phyloP scores from a whole-genome alignment of 2,888 invertebrate species.

The Brenthis ino region DNA sequence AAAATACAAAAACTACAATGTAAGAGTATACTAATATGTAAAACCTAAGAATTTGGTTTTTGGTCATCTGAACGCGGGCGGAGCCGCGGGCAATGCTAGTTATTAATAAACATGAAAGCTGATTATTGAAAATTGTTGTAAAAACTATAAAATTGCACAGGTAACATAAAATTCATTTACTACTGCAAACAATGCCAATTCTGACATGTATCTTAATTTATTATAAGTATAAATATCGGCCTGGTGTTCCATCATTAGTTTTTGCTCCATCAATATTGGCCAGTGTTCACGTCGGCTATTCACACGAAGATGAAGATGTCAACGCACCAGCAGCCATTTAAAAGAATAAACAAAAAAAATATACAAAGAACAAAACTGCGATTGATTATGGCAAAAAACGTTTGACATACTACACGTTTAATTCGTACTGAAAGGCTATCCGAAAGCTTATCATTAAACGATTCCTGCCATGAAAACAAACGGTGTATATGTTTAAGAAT shows the following conservation, averaged over 20 bases:
- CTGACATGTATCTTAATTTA: constrained; percentile 2
- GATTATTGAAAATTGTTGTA: too few relatives aligned
- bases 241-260: constrained; percentile 25
- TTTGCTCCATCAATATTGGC: constrained; percentile 47
- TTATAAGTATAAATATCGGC: constrained; percentile 9
- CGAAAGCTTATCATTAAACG: constrained; percentile 72
- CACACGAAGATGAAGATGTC: constrained; percentile 45
- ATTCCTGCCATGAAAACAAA: constrained; percentile 49
- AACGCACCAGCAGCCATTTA: constrained; percentile 44
- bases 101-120: too few relatives aligned
- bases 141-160: too few relatives aligned
- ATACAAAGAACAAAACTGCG: constrained; percentile 49
- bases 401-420: constrained; percentile 62
- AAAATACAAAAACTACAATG: too few relatives aligned
- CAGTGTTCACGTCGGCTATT: constrained; percentile 43
- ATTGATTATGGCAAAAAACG: constrained; percentile 57
- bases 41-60: too few relatives aligned
- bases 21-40: too few relatives aligned
- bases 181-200: not conserved
- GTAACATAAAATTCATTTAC: too few relatives aligned
- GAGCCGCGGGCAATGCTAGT: too few relatives aligned
- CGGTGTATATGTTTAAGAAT: constrained; percentile 51
- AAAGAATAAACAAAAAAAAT: constrained; percentile 49
- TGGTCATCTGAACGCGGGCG: too few relatives aligned
- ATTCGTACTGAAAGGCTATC: constrained; percentile 64